Evolutionary conservation across 2,888 invertebrate species (phyloP), one percentile per base, ranked within the genome.

Genomic region (Ferdinandea cuprea): DNA sequence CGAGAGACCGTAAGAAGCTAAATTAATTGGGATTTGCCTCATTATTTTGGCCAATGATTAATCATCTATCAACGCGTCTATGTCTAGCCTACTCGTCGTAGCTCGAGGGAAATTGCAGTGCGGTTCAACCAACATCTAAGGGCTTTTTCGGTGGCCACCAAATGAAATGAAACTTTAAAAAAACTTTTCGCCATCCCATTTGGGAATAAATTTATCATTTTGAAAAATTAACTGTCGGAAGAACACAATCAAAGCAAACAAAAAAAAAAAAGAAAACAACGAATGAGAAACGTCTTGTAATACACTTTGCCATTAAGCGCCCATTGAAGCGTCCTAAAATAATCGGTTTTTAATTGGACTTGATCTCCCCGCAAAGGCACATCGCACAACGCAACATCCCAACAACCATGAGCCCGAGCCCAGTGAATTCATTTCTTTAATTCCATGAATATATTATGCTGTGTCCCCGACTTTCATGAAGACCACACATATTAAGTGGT

Each of bases 201-300:
- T 84, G 80, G 66, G 73, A 87, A 87, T 87, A 88, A 87, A 88
- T 87, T 86, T 85, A 86, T 87, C 84, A 85, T 83, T 85, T 85
- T 85, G 77, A 79, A 72, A 79, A 83, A 84, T 80, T 79, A 85
- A 44, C 66, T 50, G 35, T 50, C 13, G 8, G 13, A 40, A 6
- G n/a, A 40, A 13, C 13, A 40, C 15, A 40, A 40, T 7, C 7
- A 40, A 13, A 15, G 13, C 40, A 72, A 11, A 40, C 42, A 58
- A 40, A 15, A 37, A 17, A 15, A 19, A 35, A 28, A 59, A 37
- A 59, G 8, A 52, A 59, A 46, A 28, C 7, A 11, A 11, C 25
- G 13, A 40, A 44, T 44, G 35, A 9, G 35, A 15, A 44, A 15
- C 42, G 69, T 25, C 52, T 58, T 76, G 44, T 44, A 46, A 11